phyloP scores from a whole-genome alignment of 2,113 vertebrate genomes.

The Aegithalos caudatus region DNA sequence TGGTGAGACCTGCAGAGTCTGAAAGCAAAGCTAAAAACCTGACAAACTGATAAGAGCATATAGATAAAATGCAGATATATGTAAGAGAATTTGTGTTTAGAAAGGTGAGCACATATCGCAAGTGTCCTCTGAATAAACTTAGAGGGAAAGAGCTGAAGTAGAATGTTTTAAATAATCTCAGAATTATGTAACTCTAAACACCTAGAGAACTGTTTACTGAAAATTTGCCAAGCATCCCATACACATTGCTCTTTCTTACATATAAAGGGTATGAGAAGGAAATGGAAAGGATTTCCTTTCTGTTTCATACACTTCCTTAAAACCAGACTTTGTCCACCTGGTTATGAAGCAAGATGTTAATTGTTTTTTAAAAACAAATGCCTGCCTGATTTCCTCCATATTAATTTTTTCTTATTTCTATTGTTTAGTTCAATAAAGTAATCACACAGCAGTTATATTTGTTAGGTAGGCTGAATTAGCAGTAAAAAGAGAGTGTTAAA shows the following conservation, averaged over 20 bases:
- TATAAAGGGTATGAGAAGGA: conserved; percentile 23
- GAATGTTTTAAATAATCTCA: background rate
- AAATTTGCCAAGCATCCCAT: background rate
- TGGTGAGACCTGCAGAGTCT: background rate
- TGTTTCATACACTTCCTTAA: conserved; percentile 44
- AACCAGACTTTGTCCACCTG: conserved; percentile 36
- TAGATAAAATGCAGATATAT: background rate
- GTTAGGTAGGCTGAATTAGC: background rate
- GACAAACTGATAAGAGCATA: background rate
- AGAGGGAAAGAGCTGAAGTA: background rate
- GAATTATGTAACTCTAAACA: background rate
- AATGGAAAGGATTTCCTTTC: conserved; percentile 54
- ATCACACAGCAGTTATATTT: background rate
- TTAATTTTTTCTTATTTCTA: background rate
- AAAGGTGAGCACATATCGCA: background rate
- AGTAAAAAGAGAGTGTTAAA: background rate
- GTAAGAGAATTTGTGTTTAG: background rate
- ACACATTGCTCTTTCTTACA: background rate
- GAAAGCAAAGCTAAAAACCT: background rate
- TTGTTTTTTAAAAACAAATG: conserved; percentile 14
- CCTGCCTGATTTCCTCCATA: background rate
- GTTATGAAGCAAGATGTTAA: background rate
- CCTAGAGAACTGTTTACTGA: background rate
- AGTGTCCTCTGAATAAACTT: background rate
- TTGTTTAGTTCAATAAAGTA: background rate